These are phyloP conservation scores for Caenorhabditis remanei DNA, from an alignment of 1,140 invertebrate genomes.

Conservation along the genomic window DNA sequence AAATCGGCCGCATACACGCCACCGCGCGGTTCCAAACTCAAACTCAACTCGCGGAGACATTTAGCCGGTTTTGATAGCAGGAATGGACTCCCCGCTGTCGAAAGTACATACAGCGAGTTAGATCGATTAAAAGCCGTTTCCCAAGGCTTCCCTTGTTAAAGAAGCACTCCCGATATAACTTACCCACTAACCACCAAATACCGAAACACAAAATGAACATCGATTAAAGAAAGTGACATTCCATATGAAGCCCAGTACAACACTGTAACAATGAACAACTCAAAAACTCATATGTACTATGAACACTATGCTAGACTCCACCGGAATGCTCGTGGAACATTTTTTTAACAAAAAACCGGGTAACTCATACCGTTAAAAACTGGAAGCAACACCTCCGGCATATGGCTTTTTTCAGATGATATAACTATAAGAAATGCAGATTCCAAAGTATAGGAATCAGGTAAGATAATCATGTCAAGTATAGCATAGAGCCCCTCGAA, in stretches of 20 bases:
- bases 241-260: neutral
- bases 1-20: too few species aligned
- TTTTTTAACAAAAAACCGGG: neutral
- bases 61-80: too few species aligned
- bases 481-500: neutral
- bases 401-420: neutral
- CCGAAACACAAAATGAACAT: neutral
- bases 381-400: neutral
- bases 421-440: neutral
- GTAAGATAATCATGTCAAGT: neutral
- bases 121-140: too few species aligned
- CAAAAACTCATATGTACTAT: neutral
- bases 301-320: too few species aligned
- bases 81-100: too few species aligned
- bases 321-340: too few species aligned
- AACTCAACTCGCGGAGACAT: too few species aligned
- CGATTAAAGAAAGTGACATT: neutral
- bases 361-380: neutral
- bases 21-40: too few species aligned
- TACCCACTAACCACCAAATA: neutral
- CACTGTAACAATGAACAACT: neutral
- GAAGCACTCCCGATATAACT: neutral
- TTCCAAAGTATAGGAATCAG: neutral
- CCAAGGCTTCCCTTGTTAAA: too few species aligned
- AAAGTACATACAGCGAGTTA: neutral